These are phyloP conservation scores for Drosophila kikkawai DNA, from an alignment of 1,140 invertebrate genomes.

Conservation along the genomic window DNA sequence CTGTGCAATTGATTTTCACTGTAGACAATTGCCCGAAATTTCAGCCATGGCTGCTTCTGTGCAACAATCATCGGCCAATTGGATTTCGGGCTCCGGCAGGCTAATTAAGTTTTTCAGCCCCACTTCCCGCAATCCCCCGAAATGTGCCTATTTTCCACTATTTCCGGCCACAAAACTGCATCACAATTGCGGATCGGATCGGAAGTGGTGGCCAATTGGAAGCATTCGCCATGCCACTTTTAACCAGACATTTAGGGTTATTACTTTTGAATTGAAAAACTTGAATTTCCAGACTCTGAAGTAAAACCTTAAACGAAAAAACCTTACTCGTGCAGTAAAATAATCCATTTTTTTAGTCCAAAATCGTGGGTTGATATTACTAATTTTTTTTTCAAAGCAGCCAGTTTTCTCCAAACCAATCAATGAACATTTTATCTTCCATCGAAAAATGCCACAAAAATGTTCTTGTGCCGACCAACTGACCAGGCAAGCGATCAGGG, in stretches of 20 bases:
- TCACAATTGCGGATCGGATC: conserved; percentile 9
- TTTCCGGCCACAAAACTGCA: conserved; percentile 43
- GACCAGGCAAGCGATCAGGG: conserved; percentile 31
- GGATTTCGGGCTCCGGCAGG: conserved; percentile 39
- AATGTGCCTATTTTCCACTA: conserved; percentile 39
- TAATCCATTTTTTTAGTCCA: too few species aligned
- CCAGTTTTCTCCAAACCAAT: not conserved
- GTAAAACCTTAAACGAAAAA: not conserved
- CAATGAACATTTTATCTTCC: conserved; percentile 12
- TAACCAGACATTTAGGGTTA: not conserved
- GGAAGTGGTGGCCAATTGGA: conserved; percentile 31
- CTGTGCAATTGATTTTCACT: conserved; percentile 38
- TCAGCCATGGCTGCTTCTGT: conserved; percentile 1
- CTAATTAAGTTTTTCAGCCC: conserved; percentile 56
- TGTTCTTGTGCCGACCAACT: conserved; percentile 22
- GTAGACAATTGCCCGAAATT: conserved; percentile 27
- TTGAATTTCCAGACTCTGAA: not conserved
- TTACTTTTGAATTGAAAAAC: conserved; percentile 6
- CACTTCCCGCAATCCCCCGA: not conserved
- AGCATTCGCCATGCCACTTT: conserved; percentile 10
- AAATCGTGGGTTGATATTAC: too few species aligned
- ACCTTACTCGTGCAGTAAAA: too few species aligned
- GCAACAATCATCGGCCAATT: conserved; percentile 44
- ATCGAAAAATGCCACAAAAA: conserved; percentile 17
- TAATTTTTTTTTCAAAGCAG: not conserved